Evolutionary conservation across 2,113 vertebrate species (phyloP).

Genomic region (Anarrhichthys ocellatus): DNA sequence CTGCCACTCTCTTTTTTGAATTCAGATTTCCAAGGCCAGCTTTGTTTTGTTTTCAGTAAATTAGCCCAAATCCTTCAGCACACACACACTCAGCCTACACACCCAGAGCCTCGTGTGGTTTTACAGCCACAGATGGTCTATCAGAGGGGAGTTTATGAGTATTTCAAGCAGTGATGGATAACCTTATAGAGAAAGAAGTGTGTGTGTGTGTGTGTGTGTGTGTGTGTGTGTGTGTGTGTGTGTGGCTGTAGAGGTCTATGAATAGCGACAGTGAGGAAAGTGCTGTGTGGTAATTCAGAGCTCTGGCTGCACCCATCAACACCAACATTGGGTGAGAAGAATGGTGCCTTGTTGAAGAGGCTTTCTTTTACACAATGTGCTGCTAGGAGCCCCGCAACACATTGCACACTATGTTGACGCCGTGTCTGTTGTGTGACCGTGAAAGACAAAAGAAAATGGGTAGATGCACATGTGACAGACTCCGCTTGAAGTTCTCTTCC

Average conservation of each 20-base stretch:
- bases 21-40: conserved; percentile 29
- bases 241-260: conserved; percentile 56
- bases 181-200: conserved; percentile 25
- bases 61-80: conserved; percentile 36
- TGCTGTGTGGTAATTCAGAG: conserved; percentile 69
- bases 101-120: conserved; percentile 6
- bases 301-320: conserved; percentile 58
- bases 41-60: conserved; percentile 61
- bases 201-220: conserved; percentile 21
- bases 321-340: conserved; percentile 55
- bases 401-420: conserved; percentile 45
- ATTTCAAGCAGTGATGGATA: conserved; percentile 65
- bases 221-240: conserved; percentile 26
- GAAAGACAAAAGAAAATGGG: neutral
- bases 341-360: conserved; percentile 64
- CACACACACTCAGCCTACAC: conserved; percentile 26
- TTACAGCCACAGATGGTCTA: conserved; percentile 73
- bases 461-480: conserved; percentile 11
- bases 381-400: conserved; percentile 63
- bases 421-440: conserved; percentile 6
- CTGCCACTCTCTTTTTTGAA: conserved; percentile 1
- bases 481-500: neutral
- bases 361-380: conserved; percentile 59
- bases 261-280: conserved; percentile 67
- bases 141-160: conserved; percentile 67